Percentiles rank a stretch among this genome's conserved stretches.
These are phyloP conservation scores for Bos indicus DNA, from an alignment of 2,113 vertebrate genomes.

Conservation along the genomic window DNA sequence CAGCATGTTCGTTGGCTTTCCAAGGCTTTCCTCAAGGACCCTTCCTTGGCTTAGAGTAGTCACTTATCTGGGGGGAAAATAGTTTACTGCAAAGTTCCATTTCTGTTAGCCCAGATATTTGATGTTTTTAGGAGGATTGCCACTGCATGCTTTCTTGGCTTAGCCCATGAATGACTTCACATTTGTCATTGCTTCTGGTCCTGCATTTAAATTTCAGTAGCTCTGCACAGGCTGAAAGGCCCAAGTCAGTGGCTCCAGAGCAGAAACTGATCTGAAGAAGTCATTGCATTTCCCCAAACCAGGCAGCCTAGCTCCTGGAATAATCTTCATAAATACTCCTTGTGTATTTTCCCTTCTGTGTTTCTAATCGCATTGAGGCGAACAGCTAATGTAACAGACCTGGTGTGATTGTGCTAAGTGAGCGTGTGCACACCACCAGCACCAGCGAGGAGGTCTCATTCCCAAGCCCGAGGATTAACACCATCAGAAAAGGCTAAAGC, in stretches of 20 bases:
- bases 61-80: neutral
- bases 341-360: neutral
- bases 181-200: neutral
- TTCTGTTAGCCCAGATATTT: neutral
- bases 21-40: neutral
- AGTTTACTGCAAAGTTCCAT: neutral
- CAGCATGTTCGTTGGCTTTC: neutral
- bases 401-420: neutral
- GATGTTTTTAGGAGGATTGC: neutral
- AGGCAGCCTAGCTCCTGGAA: neutral
- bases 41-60: neutral
- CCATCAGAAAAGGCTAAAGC: neutral
- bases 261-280: neutral
- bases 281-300: neutral
- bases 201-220: neutral
- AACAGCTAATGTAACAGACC: neutral
- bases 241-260: neutral
- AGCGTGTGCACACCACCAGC: neutral
- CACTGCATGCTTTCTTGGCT: conserved; percentile 3
- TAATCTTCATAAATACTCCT: neutral
- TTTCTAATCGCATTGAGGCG: neutral
- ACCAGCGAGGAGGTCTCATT: neutral
- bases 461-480: too few species aligned
- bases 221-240: neutral
- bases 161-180: neutral